Evolutionary conservation across 2,888 invertebrate genomes (phyloP), one percentile per base, ranked within the genome.

Genomic region (Drosophila prolongata): DNA sequence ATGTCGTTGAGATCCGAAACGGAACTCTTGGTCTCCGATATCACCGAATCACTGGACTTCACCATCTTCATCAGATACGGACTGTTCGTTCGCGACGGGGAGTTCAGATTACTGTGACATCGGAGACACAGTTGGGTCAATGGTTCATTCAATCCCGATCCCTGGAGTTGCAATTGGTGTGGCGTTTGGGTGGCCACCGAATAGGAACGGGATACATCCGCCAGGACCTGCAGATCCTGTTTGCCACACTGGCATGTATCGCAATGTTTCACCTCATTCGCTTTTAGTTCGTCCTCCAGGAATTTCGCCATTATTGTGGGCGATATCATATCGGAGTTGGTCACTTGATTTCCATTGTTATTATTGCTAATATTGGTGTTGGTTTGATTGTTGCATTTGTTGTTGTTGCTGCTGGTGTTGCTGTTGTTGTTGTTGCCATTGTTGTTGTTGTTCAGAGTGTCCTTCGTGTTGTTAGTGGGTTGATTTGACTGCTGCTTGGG

Each of bases 291-390:
- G 69, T 97, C 97, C 92, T 98, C 97, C 35, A 98, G 93, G 72
- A 97, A 96, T 93, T 97, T 97, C 3, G 97, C 97, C 96, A 98
- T 96, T 56, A 97, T 95, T 10, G 97, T 96, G 27, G 97, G 97
- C 4, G 97, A 97, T 13, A 96, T 95, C 82, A 91, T 90, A 38
- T 92, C 90, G 1, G 88, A 90, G 74, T 91, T 82, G 54, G 75
- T 61, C 77, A 38, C 64, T 72, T 13, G 46, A 47, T 43, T 43
- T 11, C 35, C 62, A 42, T 24, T 68, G 24, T 68, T 75, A 40
- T 76, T 79, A 59, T 75, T 87, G 24, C 71, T 73, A 49, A 65
- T 79, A 30, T 11, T 50, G 11, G 52, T 16, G 10, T 74, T 47
- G 50, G 72, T 34, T 69, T 80, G 40, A 40, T 75, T 79, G 58